Evolutionary conservation across 2,113 vertebrate species (phyloP).

Genomic region (Dascyllus trimaculatus): DNA sequence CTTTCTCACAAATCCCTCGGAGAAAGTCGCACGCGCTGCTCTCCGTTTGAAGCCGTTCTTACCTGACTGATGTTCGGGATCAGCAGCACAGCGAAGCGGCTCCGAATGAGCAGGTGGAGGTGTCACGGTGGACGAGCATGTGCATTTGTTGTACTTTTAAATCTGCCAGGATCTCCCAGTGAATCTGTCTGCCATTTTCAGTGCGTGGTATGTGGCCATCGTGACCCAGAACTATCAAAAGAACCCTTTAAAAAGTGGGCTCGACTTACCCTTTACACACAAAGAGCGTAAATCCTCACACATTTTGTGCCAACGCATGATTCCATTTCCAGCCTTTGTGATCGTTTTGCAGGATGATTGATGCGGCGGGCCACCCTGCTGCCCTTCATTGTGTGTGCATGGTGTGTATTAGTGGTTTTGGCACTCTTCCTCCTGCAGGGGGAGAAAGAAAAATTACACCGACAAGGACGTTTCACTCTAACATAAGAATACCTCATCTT

Average conservation of each 20-base stretch:
- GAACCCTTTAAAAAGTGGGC: too few species aligned
- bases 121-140: neutral
- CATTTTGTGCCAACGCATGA: neutral
- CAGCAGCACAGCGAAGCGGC: constrained; percentile 9
- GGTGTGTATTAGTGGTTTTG: neutral
- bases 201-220: neutral
- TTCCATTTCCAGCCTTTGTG: neutral
- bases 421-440: neutral
- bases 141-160: neutral
- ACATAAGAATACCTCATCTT: neutral
- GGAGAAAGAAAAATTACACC: neutral
- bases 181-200: neutral
- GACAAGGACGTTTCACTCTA: neutral
- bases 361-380: neutral
- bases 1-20: constrained; percentile 38
- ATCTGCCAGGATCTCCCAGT: neutral
- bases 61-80: constrained; percentile 22
- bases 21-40: constrained; percentile 15
- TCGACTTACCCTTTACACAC: too few species aligned
- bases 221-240: neutral
- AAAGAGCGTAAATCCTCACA: neutral
- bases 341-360: neutral
- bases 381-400: neutral
- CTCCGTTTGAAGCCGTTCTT: constrained; percentile 21
- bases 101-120: constrained; percentile 14